Evolutionary conservation across 2,888 invertebrate species (phyloP), one percentile per base, ranked within the genome.

Genomic region (Agrochola litura): DNA sequence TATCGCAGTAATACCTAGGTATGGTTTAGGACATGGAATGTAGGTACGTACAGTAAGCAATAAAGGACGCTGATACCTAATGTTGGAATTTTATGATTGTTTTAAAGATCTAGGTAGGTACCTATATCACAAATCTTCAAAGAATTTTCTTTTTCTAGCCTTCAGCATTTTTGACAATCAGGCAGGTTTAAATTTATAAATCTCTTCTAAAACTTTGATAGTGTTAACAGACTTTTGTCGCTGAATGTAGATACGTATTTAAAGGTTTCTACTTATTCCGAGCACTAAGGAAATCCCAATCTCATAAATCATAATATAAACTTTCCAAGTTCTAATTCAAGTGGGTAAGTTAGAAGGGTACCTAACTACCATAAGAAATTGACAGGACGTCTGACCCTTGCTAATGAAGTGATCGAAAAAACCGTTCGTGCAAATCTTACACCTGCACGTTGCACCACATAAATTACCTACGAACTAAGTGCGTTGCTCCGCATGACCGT

Each of bases 381-480:
- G 25, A n/a, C 25, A 52, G 78, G 43, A 65, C 58, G 61, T 49
- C 77, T 76, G 79, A 68, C 56, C 83, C 60, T 60, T 60, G n/a
- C 41, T 68, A 64, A 76, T 75, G 67, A 79, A 76, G 56, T 77
- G 52, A 66, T 76, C 46, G 52, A 63, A 19, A 41, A 77, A 74
- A 74, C 58, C 65, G 54, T 73, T 63, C 46, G 19, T 67, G 80
- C 52, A 61, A 66, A 84, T 66, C 60, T 80, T 54, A 70, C 65
- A 82, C 70, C 74, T 84, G 68, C 71, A 60, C 25, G 43, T 30
- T 71, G 75, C 84, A 84, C 37, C 41, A 68, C 74, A 71, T 82
- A 77, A 67, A 79, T 81, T 81, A 80, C 71, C n/a, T 58, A 70
- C 52, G 54, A 49, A 67, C 19, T 9, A 49, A 70, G 64, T 66